Conservation (phyloP, 37 sponge, comb jelly and placozoan genomes). For the Cladorhizidae sp. region DNA sequence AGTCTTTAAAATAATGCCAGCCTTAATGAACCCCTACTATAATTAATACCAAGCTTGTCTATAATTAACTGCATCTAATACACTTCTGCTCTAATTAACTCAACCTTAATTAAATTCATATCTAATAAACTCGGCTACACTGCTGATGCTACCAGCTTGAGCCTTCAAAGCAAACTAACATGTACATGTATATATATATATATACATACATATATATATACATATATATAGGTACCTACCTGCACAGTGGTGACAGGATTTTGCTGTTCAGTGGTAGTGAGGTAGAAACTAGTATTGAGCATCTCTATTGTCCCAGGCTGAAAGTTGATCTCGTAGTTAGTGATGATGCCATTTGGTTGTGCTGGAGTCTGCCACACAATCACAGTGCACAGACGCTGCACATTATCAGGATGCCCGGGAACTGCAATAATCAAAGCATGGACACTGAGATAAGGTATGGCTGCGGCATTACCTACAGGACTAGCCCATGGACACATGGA, state of each 20-base stretch:
- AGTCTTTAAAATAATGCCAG: too few species aligned
- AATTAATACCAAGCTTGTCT: too few species aligned
- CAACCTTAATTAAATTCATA: too few species aligned
- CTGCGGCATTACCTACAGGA: too few species aligned
- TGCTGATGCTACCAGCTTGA: not conserved
- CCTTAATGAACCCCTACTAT: too few species aligned
- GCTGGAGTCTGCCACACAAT: slow-evolving; percentile 49
- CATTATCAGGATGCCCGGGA: not conserved
- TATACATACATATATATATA: not conserved
- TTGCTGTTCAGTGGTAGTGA: not conserved
- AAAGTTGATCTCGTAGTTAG: slow-evolving; percentile 8
- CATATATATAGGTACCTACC: not conserved
- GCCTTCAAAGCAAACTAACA: not conserved
- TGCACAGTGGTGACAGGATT: not conserved
- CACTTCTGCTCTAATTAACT: too few species aligned
- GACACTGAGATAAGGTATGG: not conserved
- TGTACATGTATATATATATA: not conserved
- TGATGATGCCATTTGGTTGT: slow-evolving; percentile 64
- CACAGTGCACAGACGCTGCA: not conserved
- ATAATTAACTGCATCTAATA: too few species aligned
- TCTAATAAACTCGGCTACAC: too few species aligned
- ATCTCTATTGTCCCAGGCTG: not conserved
- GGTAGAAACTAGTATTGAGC: not conserved
- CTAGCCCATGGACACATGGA: too few species aligned
- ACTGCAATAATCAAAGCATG: not conserved